Base-by-base conservation (phyloP, 2,797 vertebrate species). In the Eidolon dupreanum region DNA sequence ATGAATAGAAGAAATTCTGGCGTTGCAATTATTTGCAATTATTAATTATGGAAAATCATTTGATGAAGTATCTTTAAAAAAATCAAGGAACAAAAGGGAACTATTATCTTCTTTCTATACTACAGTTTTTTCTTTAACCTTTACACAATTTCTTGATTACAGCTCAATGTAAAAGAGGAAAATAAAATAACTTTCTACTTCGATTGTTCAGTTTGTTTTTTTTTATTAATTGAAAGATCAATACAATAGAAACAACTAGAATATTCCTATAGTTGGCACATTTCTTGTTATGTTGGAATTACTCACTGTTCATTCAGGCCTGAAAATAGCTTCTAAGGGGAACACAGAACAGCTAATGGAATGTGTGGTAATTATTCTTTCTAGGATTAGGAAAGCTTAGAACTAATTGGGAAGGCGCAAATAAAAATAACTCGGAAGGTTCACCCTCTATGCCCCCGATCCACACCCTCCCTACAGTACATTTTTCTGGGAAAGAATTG, bases 151-250 rank as follows among this genome's bases (percentile, higher is more conserved):
- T 90, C 51, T 92, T 95, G 41, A 98, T 78, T 84, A 85, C 41
- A 96, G 95, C 93, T 96, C 57, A 93, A n/a, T 78, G 46, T 92
- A 77, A 96, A 88, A 82, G 57, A 36, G 41, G 24, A 22, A 11
- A 33, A 36, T 16, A 57, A 91, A 75, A 96, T 22, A 49, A 26
- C 88, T 83, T 92, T 78, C 68, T 97, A 59, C n/a, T 97, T 97
- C 75, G 85, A 94, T 93, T 79, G 26, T 97, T 95, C 94, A 93
- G 70, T 98, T 97, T 96, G 77, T 38, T 95, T 97, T 88, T 38
- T 95, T 97, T 87, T 79, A 95, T 94, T 96, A 97, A 96, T 71
- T 74, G 93, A 98, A 96, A 78, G 95, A 96, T 84, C 87, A 96
- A 97, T 57, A 93, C 66, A 92, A 33, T 89, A 96, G 94, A 97